Percentiles rank a stretch among this genome's conserved stretches.
Conservation (phyloP, 2,113 vertebrate genomes). For the Eulemur macaco region DNA sequence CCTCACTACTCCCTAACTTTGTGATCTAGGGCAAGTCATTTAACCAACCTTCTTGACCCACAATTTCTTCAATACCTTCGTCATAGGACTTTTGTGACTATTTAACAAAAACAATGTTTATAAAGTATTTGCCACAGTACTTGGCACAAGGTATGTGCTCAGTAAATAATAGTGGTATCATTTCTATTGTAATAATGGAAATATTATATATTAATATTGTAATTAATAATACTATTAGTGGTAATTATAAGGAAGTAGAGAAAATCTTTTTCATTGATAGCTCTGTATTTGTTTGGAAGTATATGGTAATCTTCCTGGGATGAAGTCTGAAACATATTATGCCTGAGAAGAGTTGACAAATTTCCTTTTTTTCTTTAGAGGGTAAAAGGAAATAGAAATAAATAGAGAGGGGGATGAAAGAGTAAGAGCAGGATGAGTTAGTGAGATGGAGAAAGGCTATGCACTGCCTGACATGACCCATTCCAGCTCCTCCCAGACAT, state of each 20-base stretch:
- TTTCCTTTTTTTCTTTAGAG: not conserved
- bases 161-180: not conserved
- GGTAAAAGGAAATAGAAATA: not conserved
- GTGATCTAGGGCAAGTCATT: not conserved
- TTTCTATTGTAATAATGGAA: no score
- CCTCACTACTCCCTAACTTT: not conserved
- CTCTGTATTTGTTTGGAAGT: constrained; percentile 21
- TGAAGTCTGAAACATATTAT: constrained; percentile 23
- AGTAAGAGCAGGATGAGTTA: not conserved
- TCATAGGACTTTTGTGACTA: not conserved
- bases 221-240: not conserved
- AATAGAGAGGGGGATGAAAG: not conserved
- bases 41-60: not conserved
- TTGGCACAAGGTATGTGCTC: not conserved
- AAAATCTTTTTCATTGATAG: not conserved
- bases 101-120: not conserved
- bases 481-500: not conserved
- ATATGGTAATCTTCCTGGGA: constrained; percentile 13
- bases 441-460: not conserved
- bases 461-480: not conserved
- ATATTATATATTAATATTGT: no score
- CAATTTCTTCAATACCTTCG: not conserved
- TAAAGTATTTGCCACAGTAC: not conserved
- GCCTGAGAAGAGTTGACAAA: not conserved
- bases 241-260: not conserved